A percentile compares a stretch with the other conserved stretches of the same genome.
These are phyloP conservation scores for Zoanthus solanderi DNA, from an alignment of 92 coral and sea anemone species.

Conservation along the genomic window DNA sequence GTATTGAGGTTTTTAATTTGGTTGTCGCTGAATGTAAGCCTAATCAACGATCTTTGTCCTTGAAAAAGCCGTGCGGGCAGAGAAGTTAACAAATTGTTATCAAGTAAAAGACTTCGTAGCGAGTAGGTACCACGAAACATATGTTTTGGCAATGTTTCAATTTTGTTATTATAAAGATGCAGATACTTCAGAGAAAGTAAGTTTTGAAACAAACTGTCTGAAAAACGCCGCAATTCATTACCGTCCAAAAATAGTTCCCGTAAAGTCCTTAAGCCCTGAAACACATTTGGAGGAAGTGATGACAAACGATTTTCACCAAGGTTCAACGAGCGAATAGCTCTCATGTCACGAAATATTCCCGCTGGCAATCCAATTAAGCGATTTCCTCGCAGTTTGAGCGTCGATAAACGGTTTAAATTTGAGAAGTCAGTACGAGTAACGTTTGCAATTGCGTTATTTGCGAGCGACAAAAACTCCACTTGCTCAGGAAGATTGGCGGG, in stretches of 20 bases:
- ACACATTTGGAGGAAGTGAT: slow-evolving; percentile 76
- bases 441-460: slow-evolving; percentile 72
- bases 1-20: slow-evolving; percentile 63
- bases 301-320: slow-evolving; percentile 80
- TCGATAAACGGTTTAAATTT: slow-evolving; percentile 75
- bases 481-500: slow-evolving; percentile 78
- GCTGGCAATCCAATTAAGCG: slow-evolving; percentile 78
- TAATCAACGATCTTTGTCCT: slow-evolving; percentile 66
- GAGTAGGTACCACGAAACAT: slow-evolving; percentile 75
- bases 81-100: slow-evolving; percentile 74
- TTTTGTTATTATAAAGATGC: slow-evolving; percentile 79
- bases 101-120: slow-evolving; percentile 70
- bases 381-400: slow-evolving; percentile 79
- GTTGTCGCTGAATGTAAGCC: slow-evolving; percentile 77
- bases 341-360: slow-evolving; percentile 86
- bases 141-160: slow-evolving; percentile 69
- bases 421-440: slow-evolving; percentile 73
- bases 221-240: slow-evolving; percentile 76
- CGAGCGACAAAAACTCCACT: slow-evolving; percentile 74
- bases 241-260: slow-evolving; percentile 84
- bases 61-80: slow-evolving; percentile 66
- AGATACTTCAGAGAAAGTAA: slow-evolving; percentile 78
- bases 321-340: slow-evolving; percentile 75
- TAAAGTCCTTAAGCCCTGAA: slow-evolving; percentile 73
- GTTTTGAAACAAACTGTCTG: slow-evolving; percentile 76